Conservation (phyloP, 2,888 invertebrate species). For the Oligia fasciuncula region DNA sequence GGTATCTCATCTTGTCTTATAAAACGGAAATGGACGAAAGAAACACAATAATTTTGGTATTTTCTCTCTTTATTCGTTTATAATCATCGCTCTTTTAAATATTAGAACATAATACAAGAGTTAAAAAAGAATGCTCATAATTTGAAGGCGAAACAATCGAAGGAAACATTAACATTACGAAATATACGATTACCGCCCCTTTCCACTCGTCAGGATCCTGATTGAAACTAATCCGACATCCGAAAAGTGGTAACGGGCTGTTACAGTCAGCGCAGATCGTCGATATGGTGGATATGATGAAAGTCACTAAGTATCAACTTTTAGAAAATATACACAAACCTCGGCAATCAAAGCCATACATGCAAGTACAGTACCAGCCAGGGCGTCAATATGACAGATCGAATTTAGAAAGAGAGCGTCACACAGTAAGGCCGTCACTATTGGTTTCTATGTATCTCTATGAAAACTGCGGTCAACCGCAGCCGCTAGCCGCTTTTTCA, state of each 20-base stretch:
- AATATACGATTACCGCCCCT: neutral
- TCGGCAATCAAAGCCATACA: neutral
- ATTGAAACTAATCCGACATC: neutral
- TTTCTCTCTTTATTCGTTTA: slow-evolving; percentile 54
- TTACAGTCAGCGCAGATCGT: slow-evolving; percentile 10
- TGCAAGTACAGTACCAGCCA: neutral
- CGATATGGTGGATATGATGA: neutral
- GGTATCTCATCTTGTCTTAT: neutral
- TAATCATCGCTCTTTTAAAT: slow-evolving; percentile 34
- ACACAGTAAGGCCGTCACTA: neutral
- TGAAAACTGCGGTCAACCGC: too few species aligned
- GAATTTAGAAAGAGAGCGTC: neutral
- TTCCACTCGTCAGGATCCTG: neutral
- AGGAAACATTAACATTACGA: slow-evolving; percentile 28
- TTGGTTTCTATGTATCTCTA: too few species aligned
- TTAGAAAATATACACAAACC: neutral
- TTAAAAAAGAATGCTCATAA: slow-evolving; percentile 25
- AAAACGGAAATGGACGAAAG: slow-evolving; percentile 1
- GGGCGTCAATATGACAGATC: neutral
- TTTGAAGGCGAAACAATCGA: slow-evolving; percentile 11
- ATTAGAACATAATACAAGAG: slow-evolving; percentile 47
- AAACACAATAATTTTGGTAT: slow-evolving; percentile 34
- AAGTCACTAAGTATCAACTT: neutral
- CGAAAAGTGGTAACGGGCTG: neutral
- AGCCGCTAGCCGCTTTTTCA: too few species aligned